phyloP scores from a whole-genome alignment of 2,113 vertebrate species.

The Argyrosomus japonicus region DNA sequence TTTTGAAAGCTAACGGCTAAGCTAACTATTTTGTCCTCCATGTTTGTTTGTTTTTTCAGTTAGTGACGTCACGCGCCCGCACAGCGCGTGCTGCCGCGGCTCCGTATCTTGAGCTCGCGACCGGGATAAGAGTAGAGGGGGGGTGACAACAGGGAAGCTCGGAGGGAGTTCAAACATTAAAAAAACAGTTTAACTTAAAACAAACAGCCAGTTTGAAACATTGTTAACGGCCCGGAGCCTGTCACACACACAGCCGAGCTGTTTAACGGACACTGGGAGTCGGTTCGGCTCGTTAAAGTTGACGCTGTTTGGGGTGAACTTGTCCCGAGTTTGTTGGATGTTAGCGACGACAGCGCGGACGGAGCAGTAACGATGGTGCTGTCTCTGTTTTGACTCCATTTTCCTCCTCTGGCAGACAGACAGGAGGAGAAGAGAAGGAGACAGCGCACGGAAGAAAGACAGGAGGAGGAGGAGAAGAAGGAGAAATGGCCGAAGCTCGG shows the following conservation, averaged over 20 bases:
- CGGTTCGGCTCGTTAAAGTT: conserved; percentile 8
- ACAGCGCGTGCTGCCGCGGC: conserved; percentile 28
- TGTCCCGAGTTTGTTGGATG: conserved; percentile 28
- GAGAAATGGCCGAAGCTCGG: conserved; percentile 76
- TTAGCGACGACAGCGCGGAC: background rate
- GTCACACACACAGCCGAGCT: rapidly evolving
- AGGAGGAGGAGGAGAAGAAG: no score
- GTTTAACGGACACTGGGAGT: rapidly evolving
- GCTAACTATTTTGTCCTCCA: background rate
- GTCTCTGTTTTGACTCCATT: conserved; percentile 18
- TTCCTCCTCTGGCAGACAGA: background rate
- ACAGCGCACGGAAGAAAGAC: no score
- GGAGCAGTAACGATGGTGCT: conserved; percentile 7
- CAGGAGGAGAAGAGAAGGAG: background rate
- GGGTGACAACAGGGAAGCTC: background rate
- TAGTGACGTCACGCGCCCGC: conserved; percentile 62
- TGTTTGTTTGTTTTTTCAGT: background rate
- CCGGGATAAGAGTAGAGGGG: background rate
- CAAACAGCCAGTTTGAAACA: rapidly evolving
- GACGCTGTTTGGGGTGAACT: conserved; percentile 30
- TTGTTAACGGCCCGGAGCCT: rapidly evolving
- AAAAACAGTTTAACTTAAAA: no score
- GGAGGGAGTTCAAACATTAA: background rate
- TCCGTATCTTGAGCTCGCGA: conserved; percentile 35
- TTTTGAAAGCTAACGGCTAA: background rate